Evolutionary conservation across 1,140 invertebrate genomes (phyloP).

Genomic region (Platyura marginata): DNA sequence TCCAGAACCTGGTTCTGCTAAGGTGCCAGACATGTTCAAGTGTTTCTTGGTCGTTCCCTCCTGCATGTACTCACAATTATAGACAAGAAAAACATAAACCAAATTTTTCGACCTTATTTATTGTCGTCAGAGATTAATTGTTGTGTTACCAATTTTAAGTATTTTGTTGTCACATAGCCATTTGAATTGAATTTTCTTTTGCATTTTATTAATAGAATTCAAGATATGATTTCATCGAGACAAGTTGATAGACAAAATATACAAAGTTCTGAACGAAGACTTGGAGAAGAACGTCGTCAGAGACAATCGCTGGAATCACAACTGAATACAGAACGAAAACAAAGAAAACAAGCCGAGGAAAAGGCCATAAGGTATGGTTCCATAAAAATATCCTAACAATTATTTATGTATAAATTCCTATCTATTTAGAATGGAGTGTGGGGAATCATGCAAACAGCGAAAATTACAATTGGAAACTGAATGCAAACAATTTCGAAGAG

Average conservation of each 20-base stretch:
- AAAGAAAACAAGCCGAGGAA: slow-evolving; percentile 43
- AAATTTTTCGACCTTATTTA: too few species aligned
- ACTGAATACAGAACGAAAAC: slow-evolving; percentile 53
- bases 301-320: slow-evolving; percentile 57
- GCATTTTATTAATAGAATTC: slow-evolving; percentile 26
- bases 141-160: not conserved
- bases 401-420: too few species aligned
- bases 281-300: slow-evolving; percentile 67
- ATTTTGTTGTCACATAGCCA: not conserved
- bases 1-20: too few species aligned
- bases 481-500: slow-evolving; percentile 47
- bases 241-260: slow-evolving; percentile 64
- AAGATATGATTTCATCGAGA: slow-evolving; percentile 46
- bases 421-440: slow-evolving; percentile 43
- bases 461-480: slow-evolving; percentile 63
- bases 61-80: too few species aligned
- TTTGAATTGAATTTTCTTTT: not conserved
- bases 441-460: slow-evolving; percentile 56
- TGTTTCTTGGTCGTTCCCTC: too few species aligned
- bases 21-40: too few species aligned
- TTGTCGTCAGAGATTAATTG: not conserved
- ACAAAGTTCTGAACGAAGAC: slow-evolving; percentile 52
- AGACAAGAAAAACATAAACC: slow-evolving; percentile 14
- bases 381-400: too few species aligned
- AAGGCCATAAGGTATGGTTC: slow-evolving; percentile 26